These are phyloP conservation scores for Dascyllus trimaculatus DNA, from an alignment of 2,113 vertebrate species.

Conservation along the genomic window DNA sequence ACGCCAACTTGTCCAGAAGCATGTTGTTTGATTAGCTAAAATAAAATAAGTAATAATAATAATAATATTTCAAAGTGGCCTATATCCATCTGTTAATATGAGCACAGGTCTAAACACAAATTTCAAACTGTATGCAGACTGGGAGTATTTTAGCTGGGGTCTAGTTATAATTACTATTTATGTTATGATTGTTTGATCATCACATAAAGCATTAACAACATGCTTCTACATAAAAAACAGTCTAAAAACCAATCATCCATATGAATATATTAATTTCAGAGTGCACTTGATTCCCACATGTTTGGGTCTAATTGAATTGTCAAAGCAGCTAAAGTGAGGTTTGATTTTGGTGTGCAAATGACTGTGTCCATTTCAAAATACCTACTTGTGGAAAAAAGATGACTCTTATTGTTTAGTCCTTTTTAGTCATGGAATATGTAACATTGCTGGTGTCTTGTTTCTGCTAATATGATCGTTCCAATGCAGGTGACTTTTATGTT, in stretches of 20 bases:
- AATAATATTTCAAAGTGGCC: too few species aligned
- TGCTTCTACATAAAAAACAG: not conserved
- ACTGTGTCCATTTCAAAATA: not conserved
- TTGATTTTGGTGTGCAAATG: not conserved
- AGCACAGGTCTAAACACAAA: too few species aligned
- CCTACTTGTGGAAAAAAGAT: not conserved
- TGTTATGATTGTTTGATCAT: not conserved
- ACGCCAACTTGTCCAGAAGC: too few species aligned
- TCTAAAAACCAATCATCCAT: not conserved
- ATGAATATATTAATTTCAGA: not conserved
- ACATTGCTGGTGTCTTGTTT: too few species aligned
- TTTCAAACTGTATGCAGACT: not conserved
- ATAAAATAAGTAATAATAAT: too few species aligned
- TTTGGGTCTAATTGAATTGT: conserved; percentile 1
- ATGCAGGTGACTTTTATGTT: too few species aligned
- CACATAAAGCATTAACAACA: not conserved
- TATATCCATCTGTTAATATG: too few species aligned
- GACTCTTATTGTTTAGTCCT: too few species aligned
- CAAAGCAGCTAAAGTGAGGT: conserved; percentile 6
- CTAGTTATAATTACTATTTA: not conserved
- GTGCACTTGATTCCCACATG: not conserved
- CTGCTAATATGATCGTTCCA: too few species aligned
- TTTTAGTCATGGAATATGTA: too few species aligned
- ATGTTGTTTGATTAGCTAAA: too few species aligned
- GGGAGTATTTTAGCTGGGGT: not conserved